phyloP scores from a whole-genome alignment of 2,888 invertebrate species.

The Cylindroiulus punctatus region DNA sequence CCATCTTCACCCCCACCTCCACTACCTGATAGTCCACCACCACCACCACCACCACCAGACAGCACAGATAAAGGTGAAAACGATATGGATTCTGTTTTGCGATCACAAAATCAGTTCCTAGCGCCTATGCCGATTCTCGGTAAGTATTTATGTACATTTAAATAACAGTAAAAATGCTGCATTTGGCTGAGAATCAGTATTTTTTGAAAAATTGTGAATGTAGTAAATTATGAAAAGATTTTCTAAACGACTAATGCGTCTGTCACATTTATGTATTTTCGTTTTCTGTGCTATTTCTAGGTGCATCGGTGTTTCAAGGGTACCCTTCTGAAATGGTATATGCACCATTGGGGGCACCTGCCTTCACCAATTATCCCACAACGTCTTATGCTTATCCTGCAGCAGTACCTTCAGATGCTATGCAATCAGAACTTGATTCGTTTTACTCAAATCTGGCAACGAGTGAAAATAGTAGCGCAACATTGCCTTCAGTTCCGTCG shows the following conservation, averaged over 20 bases:
- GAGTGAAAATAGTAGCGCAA: slow-evolving; percentile 65
- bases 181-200: too few relatives aligned
- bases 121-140: neutral
- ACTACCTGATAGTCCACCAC: slow-evolving; percentile 67
- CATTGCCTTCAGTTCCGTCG: neutral
- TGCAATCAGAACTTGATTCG: slow-evolving; percentile 71
- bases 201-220: too few relatives aligned
- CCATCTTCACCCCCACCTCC: slow-evolving; percentile 67
- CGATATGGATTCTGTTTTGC: slow-evolving; percentile 56
- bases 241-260: too few relatives aligned
- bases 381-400: neutral
- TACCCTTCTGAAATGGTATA: neutral
- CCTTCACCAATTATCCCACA: neutral
- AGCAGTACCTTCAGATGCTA: slow-evolving; percentile 66
- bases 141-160: too few relatives aligned
- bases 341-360: neutral
- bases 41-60: slow-evolving; percentile 69
- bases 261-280: neutral
- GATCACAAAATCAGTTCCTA: neutral
- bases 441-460: slow-evolving; percentile 74
- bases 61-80: slow-evolving; percentile 59
- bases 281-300: neutral
- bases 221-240: too few relatives aligned
- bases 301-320: neutral
- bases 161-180: neutral